Percentiles rank a stretch among this genome's conserved stretches.
phyloP scores from a whole-genome alignment of 23 tunicate genomes.

The Trididemnum nubilum region DNA sequence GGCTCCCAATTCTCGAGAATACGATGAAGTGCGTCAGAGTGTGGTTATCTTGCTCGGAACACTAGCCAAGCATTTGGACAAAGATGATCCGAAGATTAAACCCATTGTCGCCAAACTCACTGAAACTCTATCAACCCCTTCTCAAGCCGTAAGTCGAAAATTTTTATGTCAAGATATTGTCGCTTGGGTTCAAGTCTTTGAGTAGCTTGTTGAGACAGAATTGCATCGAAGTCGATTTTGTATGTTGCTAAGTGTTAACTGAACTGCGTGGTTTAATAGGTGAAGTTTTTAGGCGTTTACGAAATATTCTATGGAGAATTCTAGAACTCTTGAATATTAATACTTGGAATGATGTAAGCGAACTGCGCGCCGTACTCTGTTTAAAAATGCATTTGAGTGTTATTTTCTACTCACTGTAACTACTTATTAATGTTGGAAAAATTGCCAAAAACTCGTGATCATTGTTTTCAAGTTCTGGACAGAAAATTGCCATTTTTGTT shows the following conservation, averaged over 20 bases:
- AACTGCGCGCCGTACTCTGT: too few relatives aligned
- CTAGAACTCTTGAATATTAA: too few relatives aligned
- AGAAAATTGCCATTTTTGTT: not conserved
- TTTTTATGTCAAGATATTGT: not conserved
- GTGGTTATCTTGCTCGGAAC: slow-evolving; percentile 89
- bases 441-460: too few relatives aligned
- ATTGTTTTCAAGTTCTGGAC: not conserved
- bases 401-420: too few relatives aligned
- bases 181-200: too few relatives aligned
- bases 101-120: slow-evolving; percentile 95
- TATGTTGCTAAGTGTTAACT: not conserved
- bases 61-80: slow-evolving; percentile 88
- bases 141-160: slow-evolving; percentile 74
- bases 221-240: not conserved
- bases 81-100: slow-evolving; percentile 79
- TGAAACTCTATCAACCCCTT: slow-evolving; percentile 87
- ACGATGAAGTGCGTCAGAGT: slow-evolving; percentile 77
- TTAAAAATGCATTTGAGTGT: too few relatives aligned
- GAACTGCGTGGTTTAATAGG: not conserved
- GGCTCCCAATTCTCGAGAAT: slow-evolving; percentile 83
- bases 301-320: too few relatives aligned
- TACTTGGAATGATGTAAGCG: too few relatives aligned
- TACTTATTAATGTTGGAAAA: too few relatives aligned
- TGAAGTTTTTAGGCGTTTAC: too few relatives aligned
- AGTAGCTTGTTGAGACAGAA: not conserved